Conservation (phyloP, 2,113 vertebrate species). For the Pontoporia blainvillei region DNA sequence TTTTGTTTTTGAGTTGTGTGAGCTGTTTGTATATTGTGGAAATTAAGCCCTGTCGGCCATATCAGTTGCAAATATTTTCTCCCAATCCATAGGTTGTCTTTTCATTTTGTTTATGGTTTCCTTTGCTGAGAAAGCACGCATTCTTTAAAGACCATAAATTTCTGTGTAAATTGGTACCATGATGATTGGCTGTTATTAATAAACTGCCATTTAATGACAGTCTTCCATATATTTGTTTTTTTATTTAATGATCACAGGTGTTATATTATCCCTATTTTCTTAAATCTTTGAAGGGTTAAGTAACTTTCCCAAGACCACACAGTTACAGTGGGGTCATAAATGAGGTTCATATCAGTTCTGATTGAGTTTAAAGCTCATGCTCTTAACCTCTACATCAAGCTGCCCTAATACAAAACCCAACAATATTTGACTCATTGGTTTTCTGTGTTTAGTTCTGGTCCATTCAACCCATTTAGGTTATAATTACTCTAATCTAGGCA, state of each 20-base stretch:
- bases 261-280: background rate
- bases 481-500: background rate
- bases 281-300: background rate
- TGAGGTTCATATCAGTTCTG: background rate
- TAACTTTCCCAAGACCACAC: background rate
- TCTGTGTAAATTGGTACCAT: background rate
- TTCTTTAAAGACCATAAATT: background rate
- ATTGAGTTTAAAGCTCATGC: background rate
- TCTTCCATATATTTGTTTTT: background rate
- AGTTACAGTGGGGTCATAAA: background rate
- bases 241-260: background rate
- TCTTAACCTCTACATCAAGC: background rate
- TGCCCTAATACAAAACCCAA: background rate
- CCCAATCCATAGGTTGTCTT: background rate
- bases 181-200: background rate
- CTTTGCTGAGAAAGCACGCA: background rate
- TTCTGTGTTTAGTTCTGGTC: background rate
- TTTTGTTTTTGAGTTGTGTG: background rate
- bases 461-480: background rate
- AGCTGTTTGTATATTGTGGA: background rate
- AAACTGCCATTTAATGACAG: background rate
- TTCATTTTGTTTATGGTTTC: background rate
- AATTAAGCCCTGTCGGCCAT: background rate
- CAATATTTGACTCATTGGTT: background rate
- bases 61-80: background rate